Percentiles rank a stretch among this genome's conserved stretches.
Evolutionary conservation across 2,888 invertebrate genomes (phyloP).

Genomic region (Lymantria monacha): DNA sequence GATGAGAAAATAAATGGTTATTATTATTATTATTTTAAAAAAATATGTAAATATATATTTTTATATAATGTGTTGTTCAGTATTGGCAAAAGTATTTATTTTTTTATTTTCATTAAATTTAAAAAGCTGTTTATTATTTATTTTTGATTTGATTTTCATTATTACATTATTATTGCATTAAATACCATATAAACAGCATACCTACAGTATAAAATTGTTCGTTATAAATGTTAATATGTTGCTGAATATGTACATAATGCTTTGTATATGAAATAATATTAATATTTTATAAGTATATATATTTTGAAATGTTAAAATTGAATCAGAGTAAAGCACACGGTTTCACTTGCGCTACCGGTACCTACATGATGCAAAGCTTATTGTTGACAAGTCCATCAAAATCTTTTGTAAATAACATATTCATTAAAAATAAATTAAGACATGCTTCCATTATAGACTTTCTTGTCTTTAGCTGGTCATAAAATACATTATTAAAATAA

Average conservation of each 20-base stretch:
- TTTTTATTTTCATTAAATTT: constrained; percentile 27
- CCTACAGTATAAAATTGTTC: constrained; percentile 17
- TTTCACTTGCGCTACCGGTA: constrained; percentile 41
- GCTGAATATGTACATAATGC: not conserved
- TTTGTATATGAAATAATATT: not conserved
- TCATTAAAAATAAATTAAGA: constrained; percentile 75
- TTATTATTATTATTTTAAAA: no score
- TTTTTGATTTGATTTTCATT: not conserved
- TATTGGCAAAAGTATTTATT: constrained; percentile 77
- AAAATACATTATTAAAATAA: no score
- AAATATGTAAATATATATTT: not conserved
- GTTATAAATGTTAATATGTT: constrained; percentile 26
- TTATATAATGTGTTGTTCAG: constrained; percentile 46
- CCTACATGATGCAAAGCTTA: constrained; percentile 43
- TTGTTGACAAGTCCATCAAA: constrained; percentile 75
- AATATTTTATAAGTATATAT: not conserved
- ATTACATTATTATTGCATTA: not conserved
- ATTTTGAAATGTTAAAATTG: not conserved
- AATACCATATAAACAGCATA: constrained; percentile 35
- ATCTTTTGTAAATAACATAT: constrained; percentile 74
- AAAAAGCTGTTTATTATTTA: not conserved
- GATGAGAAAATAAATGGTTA: no score
- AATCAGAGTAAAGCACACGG: constrained; percentile 33
- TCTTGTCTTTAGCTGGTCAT: no score
- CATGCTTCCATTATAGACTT: no score